Base-by-base conservation (phyloP, 2,888 invertebrate genomes). In the Dasysyrphus albostriatus region DNA sequence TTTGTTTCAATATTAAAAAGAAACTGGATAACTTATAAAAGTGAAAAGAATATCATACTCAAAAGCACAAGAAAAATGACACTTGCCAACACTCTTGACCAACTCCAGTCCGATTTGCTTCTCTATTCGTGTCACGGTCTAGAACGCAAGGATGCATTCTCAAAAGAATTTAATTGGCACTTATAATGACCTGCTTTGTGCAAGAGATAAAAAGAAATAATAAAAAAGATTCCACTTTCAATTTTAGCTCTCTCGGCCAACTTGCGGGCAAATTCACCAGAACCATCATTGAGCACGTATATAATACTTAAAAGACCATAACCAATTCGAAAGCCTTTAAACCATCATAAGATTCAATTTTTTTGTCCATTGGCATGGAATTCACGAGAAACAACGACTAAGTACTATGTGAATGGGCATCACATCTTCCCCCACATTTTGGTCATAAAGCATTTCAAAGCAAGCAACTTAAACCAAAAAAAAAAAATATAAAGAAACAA, bases 311-410 rank as follows among this genome's bases (percentile, higher is more conserved):
- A 78, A 73, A 83, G 72, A 78, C 78, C 73, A 76, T 75, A 76
- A 82, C 81, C 67, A 69, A 78, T 70, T 69, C 8, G 14, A 47
- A 70, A 73, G 72, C 54, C 75, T 69, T 39, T 54, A 69, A 83
- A 37, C 69, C 79, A 79, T 74, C 83, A 83, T 79, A 73, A 74
- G 83, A 70, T 61, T 74, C 74, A 83, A 83, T 74, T 42, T 44
- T 63, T 29, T 63, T 37, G 24, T 12, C 19, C 19, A 39, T 39
- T 65, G 65, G 44, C 65, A 65, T 67, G 49, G 34, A 49, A 37
- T 67, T 32, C 34, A 67, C 7, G 47, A 49, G 65, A 65, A 32
- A 49, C 49, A 80, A 37, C 54, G 49, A 34, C 39, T 14, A 44
- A 14, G 12, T 39, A 14, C 19, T 32, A 9, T 1, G 1, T 1